Conservation (phyloP, 2,113 vertebrate genomes). For the Lates calcarifer region DNA sequence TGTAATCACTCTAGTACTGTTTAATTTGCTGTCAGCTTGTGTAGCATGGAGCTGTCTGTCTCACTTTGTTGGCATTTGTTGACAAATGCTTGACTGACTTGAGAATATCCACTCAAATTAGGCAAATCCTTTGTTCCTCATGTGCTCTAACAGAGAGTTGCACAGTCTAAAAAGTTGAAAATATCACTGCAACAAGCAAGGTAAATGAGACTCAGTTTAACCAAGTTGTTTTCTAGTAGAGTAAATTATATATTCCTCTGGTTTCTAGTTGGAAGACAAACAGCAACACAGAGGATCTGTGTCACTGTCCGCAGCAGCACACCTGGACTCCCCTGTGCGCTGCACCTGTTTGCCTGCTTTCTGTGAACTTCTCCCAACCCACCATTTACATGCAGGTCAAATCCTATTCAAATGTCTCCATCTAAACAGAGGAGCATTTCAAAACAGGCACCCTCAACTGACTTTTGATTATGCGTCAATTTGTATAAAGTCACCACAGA, state of each 20-base stretch:
- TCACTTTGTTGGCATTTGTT: constrained; percentile 80
- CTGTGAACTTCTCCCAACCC: constrained; percentile 65
- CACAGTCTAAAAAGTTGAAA: constrained; percentile 1
- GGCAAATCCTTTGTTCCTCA: constrained; percentile 74
- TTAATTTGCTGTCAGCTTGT: constrained; percentile 74
- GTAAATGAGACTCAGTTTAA: constrained; percentile 12
- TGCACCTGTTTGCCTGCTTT: constrained; percentile 77
- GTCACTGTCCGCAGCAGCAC: constrained; percentile 58
- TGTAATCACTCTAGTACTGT: constrained; percentile 72
- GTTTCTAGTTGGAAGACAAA: constrained; percentile 40
- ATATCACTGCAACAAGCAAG: neutral
- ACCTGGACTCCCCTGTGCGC: constrained; percentile 66
- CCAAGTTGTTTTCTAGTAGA: neutral
- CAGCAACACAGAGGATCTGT: constrained; percentile 41
- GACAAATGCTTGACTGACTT: constrained; percentile 80
- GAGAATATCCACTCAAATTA: constrained; percentile 81
- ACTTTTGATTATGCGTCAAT: constrained; percentile 62
- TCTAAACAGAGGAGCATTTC: constrained; percentile 75
- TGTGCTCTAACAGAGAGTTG: constrained; percentile 28
- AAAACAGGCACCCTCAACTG: constrained; percentile 74
- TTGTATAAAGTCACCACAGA: constrained; percentile 73
- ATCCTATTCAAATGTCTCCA: constrained; percentile 84
- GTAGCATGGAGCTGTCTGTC: constrained; percentile 71
- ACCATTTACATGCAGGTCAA: constrained; percentile 84
- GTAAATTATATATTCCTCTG: constrained; percentile 21